phyloP scores from a whole-genome alignment of 2,113 vertebrate species.

The Cyprinus carpio region DNA sequence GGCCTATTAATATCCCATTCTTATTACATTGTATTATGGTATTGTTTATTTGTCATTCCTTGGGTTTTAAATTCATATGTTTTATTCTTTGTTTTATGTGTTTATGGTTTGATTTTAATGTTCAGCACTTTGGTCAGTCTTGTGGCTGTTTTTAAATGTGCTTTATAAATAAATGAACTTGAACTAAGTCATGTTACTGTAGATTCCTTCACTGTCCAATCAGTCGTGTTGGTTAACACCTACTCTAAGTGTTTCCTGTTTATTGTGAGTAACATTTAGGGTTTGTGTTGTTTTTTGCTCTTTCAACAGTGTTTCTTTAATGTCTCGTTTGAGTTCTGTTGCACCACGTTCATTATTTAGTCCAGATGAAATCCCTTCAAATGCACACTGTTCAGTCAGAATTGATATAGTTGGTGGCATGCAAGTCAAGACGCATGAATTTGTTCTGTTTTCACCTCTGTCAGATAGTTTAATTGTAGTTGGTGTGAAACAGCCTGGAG shows the following conservation, averaged over 20 bases:
- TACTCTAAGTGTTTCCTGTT: neutral
- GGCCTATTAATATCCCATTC: too few species aligned
- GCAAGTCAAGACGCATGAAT: neutral
- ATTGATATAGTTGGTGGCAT: neutral
- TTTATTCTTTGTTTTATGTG: too few species aligned
- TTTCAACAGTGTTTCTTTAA: neutral
- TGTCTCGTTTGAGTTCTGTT: neutral
- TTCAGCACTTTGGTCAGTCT: too few species aligned
- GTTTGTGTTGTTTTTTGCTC: neutral
- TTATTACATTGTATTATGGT: too few species aligned
- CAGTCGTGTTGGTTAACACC: neutral
- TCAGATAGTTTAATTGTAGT: slow-evolving; percentile 1
- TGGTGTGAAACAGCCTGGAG: neutral
- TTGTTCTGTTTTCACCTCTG: neutral
- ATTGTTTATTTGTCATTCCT: too few species aligned
- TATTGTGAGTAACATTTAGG: neutral
- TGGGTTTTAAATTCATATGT: too few species aligned
- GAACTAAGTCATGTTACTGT: neutral
- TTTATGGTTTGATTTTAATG: too few species aligned
- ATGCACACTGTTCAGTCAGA: neutral
- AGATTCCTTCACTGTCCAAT: neutral
- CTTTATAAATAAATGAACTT: too few species aligned
- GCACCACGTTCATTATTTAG: slow-evolving; percentile 37
- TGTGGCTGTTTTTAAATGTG: too few species aligned
- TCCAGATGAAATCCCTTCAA: slow-evolving; percentile 1